Base-by-base conservation (phyloP, 2,113 vertebrate genomes). In the Grantiella picta region DNA sequence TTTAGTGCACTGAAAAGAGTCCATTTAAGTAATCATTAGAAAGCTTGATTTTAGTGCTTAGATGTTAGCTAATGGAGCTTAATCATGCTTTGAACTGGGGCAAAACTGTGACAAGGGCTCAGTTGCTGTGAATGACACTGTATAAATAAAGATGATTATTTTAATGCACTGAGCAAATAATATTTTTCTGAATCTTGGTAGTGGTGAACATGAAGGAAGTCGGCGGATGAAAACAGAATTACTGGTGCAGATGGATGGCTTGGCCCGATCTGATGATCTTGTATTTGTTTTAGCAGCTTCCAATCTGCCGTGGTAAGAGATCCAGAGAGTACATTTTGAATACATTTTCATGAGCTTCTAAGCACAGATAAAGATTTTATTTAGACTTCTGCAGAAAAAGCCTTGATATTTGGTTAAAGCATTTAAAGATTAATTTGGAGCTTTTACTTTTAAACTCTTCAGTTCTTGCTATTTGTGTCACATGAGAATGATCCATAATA, bases 201-300 rank as follows among this genome's bases (percentile, higher is more conserved):
- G 99, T n/a, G 98, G 98, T 29, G 99, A 99, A 73, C 99, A 99
- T 1, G 99, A 99, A 96, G 99, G 99, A 86, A 99, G 99, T 92
- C 98, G 98, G 25, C 98, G 99, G 96, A 99, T 99, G 99, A 99
- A 99, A 98, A 99, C 99, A 0, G 99, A 99, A 98, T 97, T 99
- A 50, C 97, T 99, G 97, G 98, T 99, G 73, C 99, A 99, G 98
- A 99, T 99, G 99, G 99, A 99, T 31, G 99, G 99, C 66, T 97
- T 99, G 94, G 98, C 99, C 9, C 98, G 79, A 92, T 99, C 99
- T 12, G 98, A 99, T 18, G 99, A 99, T 95, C 98, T 99, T 40
- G 99, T 99, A 83, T 99, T 99, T 98, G 99, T 99, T 71, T 98
- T 99, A 92, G 99, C 99, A 84, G 99, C 99, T 80, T 99, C 99